Evolutionary conservation across 2,113 vertebrate genomes (phyloP), one percentile per base, ranked within the genome.

Genomic region (Phalacrocorax carbo): DNA sequence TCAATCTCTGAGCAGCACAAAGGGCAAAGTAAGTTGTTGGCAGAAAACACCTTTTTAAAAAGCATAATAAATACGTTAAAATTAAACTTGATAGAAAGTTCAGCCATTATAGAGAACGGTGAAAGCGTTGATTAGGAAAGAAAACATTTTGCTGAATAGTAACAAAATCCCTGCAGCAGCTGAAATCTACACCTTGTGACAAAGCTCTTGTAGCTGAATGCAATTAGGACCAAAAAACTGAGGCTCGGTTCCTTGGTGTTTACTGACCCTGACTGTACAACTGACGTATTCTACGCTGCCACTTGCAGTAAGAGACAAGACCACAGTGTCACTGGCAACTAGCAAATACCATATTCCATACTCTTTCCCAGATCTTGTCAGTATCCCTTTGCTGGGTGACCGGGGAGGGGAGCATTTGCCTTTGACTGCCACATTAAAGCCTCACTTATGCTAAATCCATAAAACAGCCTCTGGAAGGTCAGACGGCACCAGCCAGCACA

Each of bases 371-470:
- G 6, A 34, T 25, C 36, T 69, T 13, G 4, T 4, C 9, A 6
- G 66, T 7, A 46, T 29, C 57, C 62, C 52, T 86, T 69, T 66
- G 55, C 46, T 73, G 57, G 29, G 49, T 34, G 46, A 58, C 21
- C 0, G 1, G 23, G 52, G 19, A 29, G 13, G 20, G 34, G 21
- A 40, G 69, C 7, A 2, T 34, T 23, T 7, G 1, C 26, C 55
- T 38, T 38, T 3, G 4, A 32, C 62, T 22, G 44, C 58, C 10
- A 2, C 3, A 1, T 26, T 25, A 15, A 34, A 77, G 11, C 44
- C 40, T 36, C 49, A 4, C 32, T 32, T 17, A 34, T 0, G 4
- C 44, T 17, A 6, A 1, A 0, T 29, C 55, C 13, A 3, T 3
- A 4, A 10, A 49, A 21, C 48, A 27, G 40, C 26, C 22, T 19